Base-by-base conservation (phyloP, 2,888 invertebrate genomes). In the Acleris literana region DNA sequence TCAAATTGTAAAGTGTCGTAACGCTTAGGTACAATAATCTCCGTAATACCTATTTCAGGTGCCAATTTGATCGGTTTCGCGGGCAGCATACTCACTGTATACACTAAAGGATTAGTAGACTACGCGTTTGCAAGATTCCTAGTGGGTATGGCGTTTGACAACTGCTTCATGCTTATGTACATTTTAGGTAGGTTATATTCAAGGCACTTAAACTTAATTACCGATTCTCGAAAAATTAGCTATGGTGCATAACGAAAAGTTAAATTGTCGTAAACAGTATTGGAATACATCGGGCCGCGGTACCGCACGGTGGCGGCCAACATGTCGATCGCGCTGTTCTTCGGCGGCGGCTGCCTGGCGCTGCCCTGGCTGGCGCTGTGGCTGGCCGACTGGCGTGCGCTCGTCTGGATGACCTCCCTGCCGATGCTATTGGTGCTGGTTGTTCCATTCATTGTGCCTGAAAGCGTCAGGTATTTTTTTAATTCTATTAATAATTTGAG, bases 111-210 rank as follows among this genome's bases (percentile, higher is more conserved):
- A 44, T 96, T 97, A 79, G 95, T 95, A 94, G 93, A 95, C 68
- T 97, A 97, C 81, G 94, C 95, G 25, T 77, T 95, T 4, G 95
- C 96, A 82, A 93, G 97, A 56, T 97, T 97, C 84, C 88, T 97
- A 64, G 95, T 96, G 33, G 97, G 97, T 57, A 94, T 97, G 88
- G 95, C 96, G 22, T 97, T 96, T 80, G 97, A 97, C 84, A 96
- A 96, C 81, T 96, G 96, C 82, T 97, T 96, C 83, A 95, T 96
- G 67, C 96, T 97, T 95, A 96, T 97, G 94, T 97, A 96, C 76
- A 97, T 97, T 83, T 87, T 97, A 75, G 96, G 97, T 97, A 87
- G 94, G 93, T 77, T 29, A 2, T 52, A 54, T 17, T 54, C 5
- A 29, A 7, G 29, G 6, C 7, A 29, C 1, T 9, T 29, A 7